A percentile compares a stretch with the other conserved stretches of the same genome.
Conservation (phyloP, 2,113 vertebrate species). For the Paradisaea rubra region DNA sequence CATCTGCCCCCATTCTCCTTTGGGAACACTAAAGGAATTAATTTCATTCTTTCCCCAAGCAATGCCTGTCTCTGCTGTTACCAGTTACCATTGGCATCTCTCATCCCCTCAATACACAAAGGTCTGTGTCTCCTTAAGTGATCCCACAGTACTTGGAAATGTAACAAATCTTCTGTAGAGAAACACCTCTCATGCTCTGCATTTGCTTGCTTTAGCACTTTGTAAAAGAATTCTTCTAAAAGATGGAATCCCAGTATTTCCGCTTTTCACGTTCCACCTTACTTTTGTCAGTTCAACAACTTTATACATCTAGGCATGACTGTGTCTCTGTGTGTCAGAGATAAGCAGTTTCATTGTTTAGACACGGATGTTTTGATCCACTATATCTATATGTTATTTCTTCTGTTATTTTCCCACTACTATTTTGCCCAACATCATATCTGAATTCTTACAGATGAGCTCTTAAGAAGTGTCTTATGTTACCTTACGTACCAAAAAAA, state of each 20-base stretch:
- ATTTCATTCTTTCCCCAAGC: slow-evolving; percentile 22
- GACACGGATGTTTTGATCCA: background rate
- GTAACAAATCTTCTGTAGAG: background rate
- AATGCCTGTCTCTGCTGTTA: slow-evolving; percentile 5
- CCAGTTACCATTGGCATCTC: background rate
- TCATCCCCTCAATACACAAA: background rate
- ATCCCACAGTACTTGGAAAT: background rate
- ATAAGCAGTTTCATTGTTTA: background rate
- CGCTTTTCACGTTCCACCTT: background rate
- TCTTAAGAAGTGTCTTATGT: background rate
- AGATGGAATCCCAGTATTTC: background rate
- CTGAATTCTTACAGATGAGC: background rate
- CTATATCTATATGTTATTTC: background rate
- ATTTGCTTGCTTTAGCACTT: background rate
- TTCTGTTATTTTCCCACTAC: background rate
- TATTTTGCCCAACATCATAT: background rate
- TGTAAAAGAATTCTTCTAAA: background rate
- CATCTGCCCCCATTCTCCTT: slow-evolving; percentile 40
- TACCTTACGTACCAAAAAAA: background rate
- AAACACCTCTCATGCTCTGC: background rate
- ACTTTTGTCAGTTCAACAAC: background rate
- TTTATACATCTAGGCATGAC: background rate
- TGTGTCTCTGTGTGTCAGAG: background rate
- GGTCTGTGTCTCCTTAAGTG: background rate
- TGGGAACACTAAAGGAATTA: slow-evolving; percentile 42